Evolutionary conservation across 1,140 invertebrate genomes (phyloP).

Genomic region (Reticulitermes speratus): DNA sequence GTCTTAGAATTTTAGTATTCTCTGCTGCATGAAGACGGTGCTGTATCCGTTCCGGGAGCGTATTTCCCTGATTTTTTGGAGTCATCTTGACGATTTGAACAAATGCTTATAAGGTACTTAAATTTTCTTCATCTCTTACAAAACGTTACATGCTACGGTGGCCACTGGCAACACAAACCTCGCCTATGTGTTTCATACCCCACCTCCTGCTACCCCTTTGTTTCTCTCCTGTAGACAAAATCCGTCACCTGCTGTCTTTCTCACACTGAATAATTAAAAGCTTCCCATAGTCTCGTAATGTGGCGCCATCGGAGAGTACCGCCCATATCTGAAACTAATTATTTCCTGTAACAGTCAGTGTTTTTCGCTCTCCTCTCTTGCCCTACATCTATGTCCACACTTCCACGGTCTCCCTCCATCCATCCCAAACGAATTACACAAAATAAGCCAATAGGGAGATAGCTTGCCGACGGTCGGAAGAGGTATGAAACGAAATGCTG

Average conservation of each 20-base stretch:
- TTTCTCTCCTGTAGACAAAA: neutral
- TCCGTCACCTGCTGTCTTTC: neutral
- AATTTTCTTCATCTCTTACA: too few species aligned
- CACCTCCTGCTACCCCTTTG: too few species aligned
- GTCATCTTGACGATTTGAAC: too few species aligned
- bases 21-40: too few species aligned
- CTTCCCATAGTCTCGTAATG: constrained; percentile 3
- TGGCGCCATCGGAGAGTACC: neutral
- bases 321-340: neutral
- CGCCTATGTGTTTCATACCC: too few species aligned
- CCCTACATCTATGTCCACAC: too few species aligned
- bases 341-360: neutral
- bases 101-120: too few species aligned
- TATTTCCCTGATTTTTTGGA: too few species aligned
- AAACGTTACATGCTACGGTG: too few species aligned
- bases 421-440: neutral
- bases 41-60: too few species aligned
- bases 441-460: neutral
- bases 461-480: neutral
- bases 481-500: neutral
- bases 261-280: constrained; percentile 11
- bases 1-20: too few species aligned
- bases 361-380: neutral
- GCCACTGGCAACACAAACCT: too few species aligned
- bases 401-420: neutral